Evolutionary conservation across 2,797 vertebrate species (phyloP).

Genomic region (Alectoris magna): DNA sequence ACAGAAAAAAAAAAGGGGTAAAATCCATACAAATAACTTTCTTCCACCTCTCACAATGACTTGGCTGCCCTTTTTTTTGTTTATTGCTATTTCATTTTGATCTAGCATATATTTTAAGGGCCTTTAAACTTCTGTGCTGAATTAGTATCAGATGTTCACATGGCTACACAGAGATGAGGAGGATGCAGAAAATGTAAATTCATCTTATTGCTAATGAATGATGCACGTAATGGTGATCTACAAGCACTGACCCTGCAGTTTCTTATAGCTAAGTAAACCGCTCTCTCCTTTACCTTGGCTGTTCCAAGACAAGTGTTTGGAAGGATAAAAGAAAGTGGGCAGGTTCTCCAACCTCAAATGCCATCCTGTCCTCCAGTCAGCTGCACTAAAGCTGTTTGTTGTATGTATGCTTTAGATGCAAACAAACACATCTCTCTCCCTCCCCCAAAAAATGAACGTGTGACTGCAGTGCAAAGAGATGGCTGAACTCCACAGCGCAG

Average conservation of each 20-base stretch:
- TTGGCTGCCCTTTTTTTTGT: not conserved
- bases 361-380: not conserved
- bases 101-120: not conserved
- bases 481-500: not conserved
- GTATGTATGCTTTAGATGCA: not conserved
- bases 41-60: not conserved
- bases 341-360: not conserved
- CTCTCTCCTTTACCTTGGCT: not conserved
- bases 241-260: not conserved
- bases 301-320: not conserved
- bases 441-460: not conserved
- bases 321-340: not conserved
- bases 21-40: not conserved
- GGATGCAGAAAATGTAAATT: not conserved
- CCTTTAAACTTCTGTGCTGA: not conserved
- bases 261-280: not conserved
- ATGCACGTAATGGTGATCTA: not conserved
- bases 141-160: not conserved
- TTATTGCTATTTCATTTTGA: not conserved
- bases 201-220: not conserved
- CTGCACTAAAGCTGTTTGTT: not conserved
- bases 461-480: not conserved
- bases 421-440: not conserved
- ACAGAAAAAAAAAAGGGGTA: not conserved
- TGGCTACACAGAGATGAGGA: not conserved